phyloP scores from a whole-genome alignment of 2,113 vertebrate species.

The Phrynosoma blainvillii region DNA sequence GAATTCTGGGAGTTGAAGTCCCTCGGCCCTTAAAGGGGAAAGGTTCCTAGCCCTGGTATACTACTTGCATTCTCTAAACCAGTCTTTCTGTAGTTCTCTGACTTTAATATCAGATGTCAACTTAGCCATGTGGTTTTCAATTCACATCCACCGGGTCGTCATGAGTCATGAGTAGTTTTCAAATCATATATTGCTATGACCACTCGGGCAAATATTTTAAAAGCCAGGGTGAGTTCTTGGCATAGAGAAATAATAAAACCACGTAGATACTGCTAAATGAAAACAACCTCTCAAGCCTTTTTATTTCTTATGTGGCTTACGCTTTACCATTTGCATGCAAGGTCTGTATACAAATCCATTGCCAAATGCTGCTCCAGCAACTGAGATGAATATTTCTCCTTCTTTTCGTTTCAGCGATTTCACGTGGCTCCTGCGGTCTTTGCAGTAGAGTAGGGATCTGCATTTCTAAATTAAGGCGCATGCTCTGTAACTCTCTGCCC shows the following conservation, averaged over 20 bases:
- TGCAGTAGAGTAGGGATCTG: background rate
- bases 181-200: background rate
- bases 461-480: background rate
- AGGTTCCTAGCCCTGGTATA: too few relatives aligned
- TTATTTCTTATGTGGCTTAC: background rate
- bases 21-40: too few relatives aligned
- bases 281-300: background rate
- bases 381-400: background rate
- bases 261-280: background rate
- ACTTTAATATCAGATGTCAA: background rate
- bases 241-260: background rate
- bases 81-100: background rate
- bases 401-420: fast-evolving
- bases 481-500: conserved; percentile 31
- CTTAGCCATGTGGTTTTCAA: background rate
- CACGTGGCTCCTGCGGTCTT: background rate
- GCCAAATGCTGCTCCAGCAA: background rate
- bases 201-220: background rate
- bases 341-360: background rate
- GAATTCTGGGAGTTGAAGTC: too few relatives aligned
- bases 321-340: background rate
- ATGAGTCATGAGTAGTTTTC: background rate
- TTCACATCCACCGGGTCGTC: background rate
- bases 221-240: background rate
- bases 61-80: background rate